phyloP scores from a whole-genome alignment of 2,113 vertebrate genomes.

The Isurus oxyrinchus region DNA sequence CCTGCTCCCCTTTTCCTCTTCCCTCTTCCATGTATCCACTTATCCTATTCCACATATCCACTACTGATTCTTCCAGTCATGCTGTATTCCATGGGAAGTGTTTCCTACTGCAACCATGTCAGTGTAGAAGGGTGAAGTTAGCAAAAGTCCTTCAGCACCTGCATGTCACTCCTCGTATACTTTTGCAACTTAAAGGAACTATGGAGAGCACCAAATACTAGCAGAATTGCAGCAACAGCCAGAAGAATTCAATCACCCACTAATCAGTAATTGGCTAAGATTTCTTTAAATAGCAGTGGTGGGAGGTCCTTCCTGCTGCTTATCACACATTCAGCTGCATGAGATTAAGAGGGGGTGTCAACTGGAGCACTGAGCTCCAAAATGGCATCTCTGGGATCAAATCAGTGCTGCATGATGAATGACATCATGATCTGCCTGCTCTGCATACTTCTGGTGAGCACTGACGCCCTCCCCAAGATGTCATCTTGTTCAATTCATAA shows the following conservation, averaged over 20 bases:
- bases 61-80: too few relatives aligned
- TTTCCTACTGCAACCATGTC: neutral
- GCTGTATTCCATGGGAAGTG: neutral
- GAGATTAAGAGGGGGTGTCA: neutral
- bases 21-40: too few relatives aligned
- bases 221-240: neutral
- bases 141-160: neutral
- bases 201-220: neutral
- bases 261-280: too few relatives aligned
- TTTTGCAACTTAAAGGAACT: neutral
- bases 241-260: too few relatives aligned
- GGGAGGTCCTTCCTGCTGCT: too few relatives aligned
- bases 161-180: neutral
- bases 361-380: neutral
- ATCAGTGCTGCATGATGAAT: neutral
- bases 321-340: neutral
- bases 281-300: too few relatives aligned
- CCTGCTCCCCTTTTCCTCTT: too few relatives aligned
- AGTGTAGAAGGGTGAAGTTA: neutral
- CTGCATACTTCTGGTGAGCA: neutral
- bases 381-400: neutral
- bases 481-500: neutral
- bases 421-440: neutral
- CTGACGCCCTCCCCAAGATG: neutral
- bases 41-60: too few relatives aligned